phyloP scores from a whole-genome alignment of 2,797 vertebrate genomes.

The Neosilurus mollespiculum region DNA sequence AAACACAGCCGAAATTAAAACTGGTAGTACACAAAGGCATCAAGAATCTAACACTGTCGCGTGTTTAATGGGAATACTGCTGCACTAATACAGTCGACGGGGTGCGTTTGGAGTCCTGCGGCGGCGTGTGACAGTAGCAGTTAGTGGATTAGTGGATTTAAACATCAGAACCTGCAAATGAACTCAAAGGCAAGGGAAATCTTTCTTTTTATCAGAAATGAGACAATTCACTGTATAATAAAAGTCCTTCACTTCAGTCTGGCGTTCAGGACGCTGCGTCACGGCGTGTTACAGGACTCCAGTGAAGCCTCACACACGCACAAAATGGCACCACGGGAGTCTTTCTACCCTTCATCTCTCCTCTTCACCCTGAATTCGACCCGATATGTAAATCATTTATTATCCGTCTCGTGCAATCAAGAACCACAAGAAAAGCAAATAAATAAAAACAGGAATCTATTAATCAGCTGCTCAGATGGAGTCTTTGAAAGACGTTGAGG shows the following conservation, averaged over 20 bases:
- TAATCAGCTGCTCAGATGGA: constrained; percentile 63
- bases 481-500: constrained; percentile 67
- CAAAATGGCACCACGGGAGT: constrained; percentile 48
- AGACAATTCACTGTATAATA: neutral
- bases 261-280: constrained; percentile 10
- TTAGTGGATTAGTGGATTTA: constrained; percentile 33
- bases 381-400: constrained; percentile 23
- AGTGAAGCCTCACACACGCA: no score
- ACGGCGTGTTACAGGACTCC: constrained; percentile 12
- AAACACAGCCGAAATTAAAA: constrained; percentile 18
- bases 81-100: constrained; percentile 10
- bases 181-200: neutral
- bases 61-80: constrained; percentile 35
- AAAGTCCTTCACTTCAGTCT: neutral
- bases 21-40: constrained; percentile 37
- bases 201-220: neutral
- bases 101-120: neutral
- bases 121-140: neutral
- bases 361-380: constrained; percentile 28
- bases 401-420: constrained; percentile 19
- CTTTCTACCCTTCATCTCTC: constrained; percentile 40
- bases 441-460: neutral
- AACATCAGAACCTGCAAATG: constrained; percentile 1
- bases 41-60: constrained; percentile 24
- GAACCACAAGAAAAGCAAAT: neutral